Evolutionary conservation across 2,888 invertebrate genomes (phyloP).

Genomic region (Keiferia lycopersicella): DNA sequence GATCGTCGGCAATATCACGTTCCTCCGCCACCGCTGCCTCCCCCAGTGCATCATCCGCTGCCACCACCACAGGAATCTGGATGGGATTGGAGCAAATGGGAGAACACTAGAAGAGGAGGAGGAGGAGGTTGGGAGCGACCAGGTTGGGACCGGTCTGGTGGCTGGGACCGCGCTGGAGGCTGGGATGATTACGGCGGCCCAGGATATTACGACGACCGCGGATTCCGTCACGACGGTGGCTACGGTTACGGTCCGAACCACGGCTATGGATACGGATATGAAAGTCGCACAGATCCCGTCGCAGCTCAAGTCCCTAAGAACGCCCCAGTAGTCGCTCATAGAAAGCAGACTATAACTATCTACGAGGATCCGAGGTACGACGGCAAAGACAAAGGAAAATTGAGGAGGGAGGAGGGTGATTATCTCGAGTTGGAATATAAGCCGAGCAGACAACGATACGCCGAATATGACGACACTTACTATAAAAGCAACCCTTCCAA

Average conservation of each 20-base stretch:
- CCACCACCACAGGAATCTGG: conserved; percentile 50
- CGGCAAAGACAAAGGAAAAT: conserved; percentile 63
- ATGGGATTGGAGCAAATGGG: conserved; percentile 65
- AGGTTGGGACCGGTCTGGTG: conserved; percentile 47
- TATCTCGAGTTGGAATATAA: conserved; percentile 69
- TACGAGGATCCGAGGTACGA: conserved; percentile 76
- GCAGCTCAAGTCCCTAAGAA: conserved; percentile 58
- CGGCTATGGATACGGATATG: conserved; percentile 69
- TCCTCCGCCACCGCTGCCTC: conserved; percentile 42
- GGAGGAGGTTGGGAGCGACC: conserved; percentile 30
- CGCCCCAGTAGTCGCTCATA: conserved; percentile 66
- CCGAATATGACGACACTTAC: conserved; percentile 71
- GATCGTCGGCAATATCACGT: conserved; percentile 58
- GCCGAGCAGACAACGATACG: conserved; percentile 72
- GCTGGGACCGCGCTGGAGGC: conserved; percentile 49
- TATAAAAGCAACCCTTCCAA: conserved; percentile 54
- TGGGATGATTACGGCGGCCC: conserved; percentile 68
- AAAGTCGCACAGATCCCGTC: conserved; percentile 61
- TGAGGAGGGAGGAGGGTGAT: conserved; percentile 68
- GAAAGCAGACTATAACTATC: conserved; percentile 76
- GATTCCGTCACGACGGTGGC: conserved; percentile 67
- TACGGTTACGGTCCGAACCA: conserved; percentile 66
- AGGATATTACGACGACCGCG: conserved; percentile 68
- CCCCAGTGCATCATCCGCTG: conserved; percentile 29
- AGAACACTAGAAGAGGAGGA: conserved; percentile 48